A percentile compares a stretch with the other conserved stretches of the same genome.
Evolutionary conservation across 1,140 invertebrate genomes (phyloP).

Genomic region (Aphaenogaster floridana): DNA sequence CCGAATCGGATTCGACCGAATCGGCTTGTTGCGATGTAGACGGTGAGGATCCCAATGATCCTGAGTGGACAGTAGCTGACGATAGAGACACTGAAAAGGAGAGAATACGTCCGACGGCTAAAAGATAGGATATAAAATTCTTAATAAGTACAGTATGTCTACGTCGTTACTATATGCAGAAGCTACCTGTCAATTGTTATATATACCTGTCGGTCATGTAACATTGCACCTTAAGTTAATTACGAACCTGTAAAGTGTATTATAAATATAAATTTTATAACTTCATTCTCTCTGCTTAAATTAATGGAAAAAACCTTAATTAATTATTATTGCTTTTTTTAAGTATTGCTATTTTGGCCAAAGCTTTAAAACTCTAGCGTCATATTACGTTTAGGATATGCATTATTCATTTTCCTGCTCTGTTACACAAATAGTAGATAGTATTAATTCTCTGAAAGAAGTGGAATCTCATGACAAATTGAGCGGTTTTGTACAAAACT

Average conservation of each 20-base stretch:
- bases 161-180: constrained; percentile 82
- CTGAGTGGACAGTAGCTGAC: constrained; percentile 90
- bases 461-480: constrained; percentile 47
- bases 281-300: constrained; percentile 84
- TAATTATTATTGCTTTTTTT: constrained; percentile 78
- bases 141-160: constrained; percentile 80
- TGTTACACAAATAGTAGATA: constrained; percentile 65
- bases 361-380: constrained; percentile 76
- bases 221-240: constrained; percentile 85
- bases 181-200: constrained; percentile 86
- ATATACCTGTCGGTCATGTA: constrained; percentile 85
- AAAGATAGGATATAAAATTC: constrained; percentile 85
- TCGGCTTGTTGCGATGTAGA: constrained; percentile 88
- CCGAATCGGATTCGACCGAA: constrained; percentile 89
- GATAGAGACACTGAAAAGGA: constrained; percentile 85
- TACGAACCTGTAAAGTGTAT: constrained; percentile 87
- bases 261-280: constrained; percentile 88
- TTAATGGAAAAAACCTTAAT: constrained; percentile 79
- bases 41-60: constrained; percentile 93
- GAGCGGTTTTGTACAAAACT: constrained; percentile 64
- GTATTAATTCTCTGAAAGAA: constrained; percentile 53
- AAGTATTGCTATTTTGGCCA: constrained; percentile 81
- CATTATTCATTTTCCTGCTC: constrained; percentile 64
- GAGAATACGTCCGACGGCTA: constrained; percentile 85
- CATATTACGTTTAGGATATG: constrained; percentile 68